Evolutionary conservation across 2,888 invertebrate genomes (phyloP).

Genomic region (Diplolepis rosae): DNA sequence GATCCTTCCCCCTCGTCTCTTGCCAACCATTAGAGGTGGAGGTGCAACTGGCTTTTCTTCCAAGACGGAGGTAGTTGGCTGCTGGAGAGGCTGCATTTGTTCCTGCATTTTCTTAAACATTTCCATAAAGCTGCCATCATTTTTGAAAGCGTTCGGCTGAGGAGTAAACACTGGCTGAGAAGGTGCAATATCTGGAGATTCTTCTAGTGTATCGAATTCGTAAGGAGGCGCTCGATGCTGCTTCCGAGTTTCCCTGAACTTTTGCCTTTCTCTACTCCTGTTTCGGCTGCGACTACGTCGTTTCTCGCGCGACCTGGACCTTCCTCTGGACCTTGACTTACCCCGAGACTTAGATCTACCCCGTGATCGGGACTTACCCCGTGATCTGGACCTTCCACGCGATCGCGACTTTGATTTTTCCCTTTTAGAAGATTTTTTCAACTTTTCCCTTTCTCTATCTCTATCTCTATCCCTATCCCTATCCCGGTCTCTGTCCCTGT

Average conservation of each 20-base stretch:
- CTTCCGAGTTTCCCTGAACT: slow-evolving; percentile 59
- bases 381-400: slow-evolving; percentile 42
- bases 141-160: slow-evolving; percentile 83
- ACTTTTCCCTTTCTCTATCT: slow-evolving; percentile 39
- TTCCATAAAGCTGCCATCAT: slow-evolving; percentile 93
- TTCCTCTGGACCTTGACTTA: slow-evolving; percentile 54
- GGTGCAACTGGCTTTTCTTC: slow-evolving; percentile 74
- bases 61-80: slow-evolving; percentile 67
- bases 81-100: slow-evolving; percentile 66
- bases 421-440: slow-evolving; percentile 31
- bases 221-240: slow-evolving; percentile 61
- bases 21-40: slow-evolving; percentile 81
- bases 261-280: slow-evolving; percentile 67
- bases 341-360: slow-evolving; percentile 50
- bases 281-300: slow-evolving; percentile 66
- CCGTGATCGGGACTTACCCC: slow-evolving; percentile 47
- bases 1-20: slow-evolving; percentile 89
- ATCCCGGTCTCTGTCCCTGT: slow-evolving; percentile 55
- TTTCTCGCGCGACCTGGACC: slow-evolving; percentile 63
- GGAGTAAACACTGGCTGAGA: slow-evolving; percentile 63
- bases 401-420: slow-evolving; percentile 33
- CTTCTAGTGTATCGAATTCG: slow-evolving; percentile 65
- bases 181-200: slow-evolving; percentile 44
- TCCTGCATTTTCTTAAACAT: slow-evolving; percentile 94
- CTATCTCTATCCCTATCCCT: too few relatives aligned